Conservation (phyloP, 2,113 vertebrate species). For the Corynorhinus townsendii region DNA sequence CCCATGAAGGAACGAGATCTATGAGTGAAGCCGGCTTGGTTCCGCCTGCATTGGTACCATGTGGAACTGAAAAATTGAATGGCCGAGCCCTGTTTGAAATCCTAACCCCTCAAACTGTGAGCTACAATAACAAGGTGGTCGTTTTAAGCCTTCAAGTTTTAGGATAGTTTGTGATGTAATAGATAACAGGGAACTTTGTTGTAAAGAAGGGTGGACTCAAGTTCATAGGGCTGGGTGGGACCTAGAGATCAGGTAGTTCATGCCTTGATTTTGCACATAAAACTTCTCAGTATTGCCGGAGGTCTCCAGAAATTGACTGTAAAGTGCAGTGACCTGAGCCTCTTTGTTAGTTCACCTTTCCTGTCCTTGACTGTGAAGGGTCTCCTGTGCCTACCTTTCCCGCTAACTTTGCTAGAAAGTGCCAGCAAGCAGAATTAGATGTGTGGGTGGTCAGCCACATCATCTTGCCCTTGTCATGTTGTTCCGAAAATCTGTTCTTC, state of each 20-base stretch:
- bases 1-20: not conserved
- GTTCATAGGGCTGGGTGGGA: not conserved
- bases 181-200: not conserved
- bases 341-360: not conserved
- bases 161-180: not conserved
- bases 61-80: not conserved
- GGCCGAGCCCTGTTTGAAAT: not conserved
- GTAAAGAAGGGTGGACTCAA: not conserved
- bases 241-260: not conserved
- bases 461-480: fast-evolving
- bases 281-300: not conserved
- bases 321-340: not conserved
- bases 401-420: not conserved
- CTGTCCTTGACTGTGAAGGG: not conserved
- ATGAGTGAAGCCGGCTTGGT: not conserved
- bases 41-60: fast-evolving
- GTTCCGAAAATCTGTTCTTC: not conserved
- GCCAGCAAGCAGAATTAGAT: not conserved
- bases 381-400: not conserved
- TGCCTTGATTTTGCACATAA: not conserved
- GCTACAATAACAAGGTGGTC: not conserved
- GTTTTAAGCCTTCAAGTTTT: not conserved
- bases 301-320: not conserved
- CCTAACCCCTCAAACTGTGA: not conserved
- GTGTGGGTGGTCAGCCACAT: fast-evolving